Percentiles rank a stretch among this genome's conserved stretches.
Evolutionary conservation across 37 sponge, comb jelly and placozoan genomes (phyloP).

Genomic region (Beroe forskalii): DNA sequence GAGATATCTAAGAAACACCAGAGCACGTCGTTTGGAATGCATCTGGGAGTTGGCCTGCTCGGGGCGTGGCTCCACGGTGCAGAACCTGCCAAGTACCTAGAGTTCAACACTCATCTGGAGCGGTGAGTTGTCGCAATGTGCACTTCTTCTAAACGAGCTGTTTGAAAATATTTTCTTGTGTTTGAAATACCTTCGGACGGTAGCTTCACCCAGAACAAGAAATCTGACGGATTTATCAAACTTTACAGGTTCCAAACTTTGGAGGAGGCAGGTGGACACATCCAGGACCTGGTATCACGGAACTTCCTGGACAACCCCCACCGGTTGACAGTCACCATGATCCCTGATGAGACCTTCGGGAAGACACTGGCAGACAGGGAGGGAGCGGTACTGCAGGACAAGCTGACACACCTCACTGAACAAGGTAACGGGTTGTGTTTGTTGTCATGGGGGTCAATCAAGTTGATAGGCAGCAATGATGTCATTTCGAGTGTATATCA

Average conservation of each 20-base stretch:
- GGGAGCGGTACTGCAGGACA: conserved; percentile 26
- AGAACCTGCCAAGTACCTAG: conserved; percentile 67
- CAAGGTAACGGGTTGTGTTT: not conserved
- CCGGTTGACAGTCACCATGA: conserved; percentile 78
- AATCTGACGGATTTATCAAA: too few species aligned
- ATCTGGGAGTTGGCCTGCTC: conserved; percentile 68
- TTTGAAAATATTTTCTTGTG: too few species aligned
- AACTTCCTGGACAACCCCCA: conserved; percentile 85
- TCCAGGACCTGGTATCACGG: conserved; percentile 71
- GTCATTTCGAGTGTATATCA: too few species aligned
- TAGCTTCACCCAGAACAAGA: too few species aligned
- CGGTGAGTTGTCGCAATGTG: conserved; percentile 67
- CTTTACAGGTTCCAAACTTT: not conserved
- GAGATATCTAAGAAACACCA: conserved; percentile 67
- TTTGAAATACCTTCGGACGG: too few species aligned
- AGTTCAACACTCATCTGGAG: conserved; percentile 67
- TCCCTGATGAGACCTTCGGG: conserved; percentile 69
- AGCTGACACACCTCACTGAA: not conserved
- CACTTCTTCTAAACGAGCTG: conserved; percentile 68
- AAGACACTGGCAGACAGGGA: conserved; percentile 23
- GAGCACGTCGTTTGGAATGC: conserved; percentile 77
- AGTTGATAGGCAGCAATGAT: not conserved
- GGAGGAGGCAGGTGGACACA: not conserved
- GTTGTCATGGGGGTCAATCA: too few species aligned
- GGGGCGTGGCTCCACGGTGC: conserved; percentile 84